A percentile compares a stretch with the other conserved stretches of the same genome.
phyloP scores from a whole-genome alignment of 2,888 invertebrate genomes.

The Pandemis corylana region DNA sequence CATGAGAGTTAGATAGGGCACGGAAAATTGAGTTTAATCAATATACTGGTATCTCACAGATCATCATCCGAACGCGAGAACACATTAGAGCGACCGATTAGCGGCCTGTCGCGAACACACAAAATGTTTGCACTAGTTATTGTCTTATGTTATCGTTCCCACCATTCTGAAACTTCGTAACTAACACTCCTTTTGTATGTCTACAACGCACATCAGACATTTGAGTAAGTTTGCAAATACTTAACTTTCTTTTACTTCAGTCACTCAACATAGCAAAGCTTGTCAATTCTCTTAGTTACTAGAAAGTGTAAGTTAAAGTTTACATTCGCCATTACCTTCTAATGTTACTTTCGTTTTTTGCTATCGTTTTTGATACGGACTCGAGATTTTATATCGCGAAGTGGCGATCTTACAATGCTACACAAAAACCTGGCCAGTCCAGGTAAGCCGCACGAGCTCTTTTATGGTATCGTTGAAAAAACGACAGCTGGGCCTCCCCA shows the following conservation, averaged over 20 bases:
- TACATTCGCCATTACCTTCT: conserved; percentile 45
- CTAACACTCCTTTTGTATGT: conserved; percentile 46
- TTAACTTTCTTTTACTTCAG: conserved; percentile 51
- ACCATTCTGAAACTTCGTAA: conserved; percentile 42
- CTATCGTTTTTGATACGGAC: conserved; percentile 50
- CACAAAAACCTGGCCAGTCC: conserved; percentile 54
- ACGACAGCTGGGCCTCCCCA: conserved; percentile 60
- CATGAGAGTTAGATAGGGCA: neutral
- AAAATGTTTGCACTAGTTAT: conserved; percentile 52
- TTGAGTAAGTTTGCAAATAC: conserved; percentile 44
- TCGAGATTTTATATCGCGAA: conserved; percentile 50
- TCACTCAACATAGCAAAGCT: conserved; percentile 46
- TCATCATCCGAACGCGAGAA: conserved; percentile 43
- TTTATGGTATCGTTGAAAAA: conserved; percentile 63
- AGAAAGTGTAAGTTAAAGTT: conserved; percentile 58
- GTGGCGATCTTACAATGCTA: conserved; percentile 48
- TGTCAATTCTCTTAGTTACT: conserved; percentile 48
- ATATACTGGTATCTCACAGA: conserved; percentile 36
- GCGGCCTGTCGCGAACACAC: conserved; percentile 51
- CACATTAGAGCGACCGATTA: conserved; percentile 50
- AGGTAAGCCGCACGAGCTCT: conserved; percentile 52
- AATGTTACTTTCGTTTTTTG: conserved; percentile 53
- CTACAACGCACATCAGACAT: conserved; percentile 46
- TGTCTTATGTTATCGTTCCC: conserved; percentile 51
- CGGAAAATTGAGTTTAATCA: conserved; percentile 9